phyloP scores from a whole-genome alignment of 1,140 invertebrate genomes.

The Gryllus bimaculatus region DNA sequence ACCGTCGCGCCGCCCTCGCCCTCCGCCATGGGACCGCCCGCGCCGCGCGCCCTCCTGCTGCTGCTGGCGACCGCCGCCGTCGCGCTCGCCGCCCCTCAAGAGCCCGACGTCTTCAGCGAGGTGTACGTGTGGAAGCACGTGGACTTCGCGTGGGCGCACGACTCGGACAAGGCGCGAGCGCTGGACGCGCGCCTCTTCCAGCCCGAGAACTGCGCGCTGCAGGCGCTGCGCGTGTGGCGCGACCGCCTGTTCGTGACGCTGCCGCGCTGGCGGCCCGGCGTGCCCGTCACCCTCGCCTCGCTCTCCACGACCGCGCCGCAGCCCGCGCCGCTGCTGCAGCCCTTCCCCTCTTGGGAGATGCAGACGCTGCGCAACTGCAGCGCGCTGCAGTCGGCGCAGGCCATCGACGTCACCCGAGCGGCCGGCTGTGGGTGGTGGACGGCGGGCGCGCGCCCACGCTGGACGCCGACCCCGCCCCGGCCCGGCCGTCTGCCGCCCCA shows the following conservation, averaged over 20 bases:
- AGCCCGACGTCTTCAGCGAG: conserved; percentile 31
- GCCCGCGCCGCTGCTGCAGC: conserved; percentile 47
- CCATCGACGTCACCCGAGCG: conserved; percentile 50
- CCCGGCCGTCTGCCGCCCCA: conserved; percentile 46
- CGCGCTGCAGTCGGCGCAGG: conserved; percentile 57
- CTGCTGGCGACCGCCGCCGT: not conserved
- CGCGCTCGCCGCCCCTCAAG: not conserved
- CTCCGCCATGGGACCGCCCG: not conserved
- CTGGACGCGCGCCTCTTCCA: conserved; percentile 42
- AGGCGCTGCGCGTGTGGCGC: conserved; percentile 52
- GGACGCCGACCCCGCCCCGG: conserved; percentile 29
- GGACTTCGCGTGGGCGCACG: conserved; percentile 33
- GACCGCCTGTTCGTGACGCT: conserved; percentile 50
- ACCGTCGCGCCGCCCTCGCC: not conserved
- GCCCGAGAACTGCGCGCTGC: conserved; percentile 48
- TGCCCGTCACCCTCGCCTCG: conserved; percentile 52
- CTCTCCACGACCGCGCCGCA: conserved; percentile 37
- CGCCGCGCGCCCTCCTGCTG: not conserved
- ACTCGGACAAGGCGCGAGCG: conserved; percentile 35
- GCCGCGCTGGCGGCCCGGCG: conserved; percentile 51
- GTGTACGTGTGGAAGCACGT: conserved; percentile 37
- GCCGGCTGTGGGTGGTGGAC: conserved; percentile 62
- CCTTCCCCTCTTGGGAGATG: conserved; percentile 57
- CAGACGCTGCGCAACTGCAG: conserved; percentile 49
- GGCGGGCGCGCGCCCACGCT: conserved; percentile 44